Percentiles rank a stretch among this genome's conserved stretches.
These are phyloP conservation scores for Vanessa atalanta DNA, from an alignment of 1,140 invertebrate genomes.

Conservation along the genomic window DNA sequence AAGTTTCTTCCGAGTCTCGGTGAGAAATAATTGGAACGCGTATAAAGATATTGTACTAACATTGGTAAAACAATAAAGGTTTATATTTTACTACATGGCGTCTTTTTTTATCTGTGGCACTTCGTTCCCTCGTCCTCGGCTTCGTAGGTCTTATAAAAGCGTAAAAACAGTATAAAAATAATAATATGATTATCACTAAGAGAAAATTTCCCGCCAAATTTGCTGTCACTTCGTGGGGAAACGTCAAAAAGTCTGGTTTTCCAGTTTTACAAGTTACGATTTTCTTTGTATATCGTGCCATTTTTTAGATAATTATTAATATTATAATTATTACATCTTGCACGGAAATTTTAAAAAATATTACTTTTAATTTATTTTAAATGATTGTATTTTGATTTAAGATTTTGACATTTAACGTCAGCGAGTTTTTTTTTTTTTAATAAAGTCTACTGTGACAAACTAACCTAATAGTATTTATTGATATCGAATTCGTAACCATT, in stretches of 20 bases:
- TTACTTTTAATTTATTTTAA: too few relatives aligned
- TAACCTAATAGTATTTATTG: too few relatives aligned
- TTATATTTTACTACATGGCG: constrained; percentile 26
- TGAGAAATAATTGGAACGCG: constrained; percentile 37
- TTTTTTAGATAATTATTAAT: too few relatives aligned
- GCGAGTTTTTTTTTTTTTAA: too few relatives aligned
- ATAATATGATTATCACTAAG: neutral
- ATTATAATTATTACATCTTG: too few relatives aligned
- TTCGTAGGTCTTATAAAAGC: constrained; percentile 7
- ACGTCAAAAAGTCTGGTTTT: constrained; percentile 7
- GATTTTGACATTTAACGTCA: too few relatives aligned
- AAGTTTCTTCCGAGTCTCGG: constrained; percentile 61
- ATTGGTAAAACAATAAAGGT: constrained; percentile 24
- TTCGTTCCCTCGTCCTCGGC: neutral
- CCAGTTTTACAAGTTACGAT: neutral
- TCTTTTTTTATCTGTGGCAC: constrained; percentile 8
- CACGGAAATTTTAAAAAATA: too few relatives aligned
- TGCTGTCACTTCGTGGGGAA: constrained; percentile 8
- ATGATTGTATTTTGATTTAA: too few relatives aligned
- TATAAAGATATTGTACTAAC: constrained; percentile 16
- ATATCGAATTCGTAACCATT: too few relatives aligned
- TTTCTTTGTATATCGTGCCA: neutral
- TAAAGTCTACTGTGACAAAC: too few relatives aligned
- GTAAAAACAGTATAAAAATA: neutral
- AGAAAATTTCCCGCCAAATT: constrained; percentile 14